phyloP scores from a whole-genome alignment of 2,797 vertebrate genomes.

The Thamnophis elegans region DNA sequence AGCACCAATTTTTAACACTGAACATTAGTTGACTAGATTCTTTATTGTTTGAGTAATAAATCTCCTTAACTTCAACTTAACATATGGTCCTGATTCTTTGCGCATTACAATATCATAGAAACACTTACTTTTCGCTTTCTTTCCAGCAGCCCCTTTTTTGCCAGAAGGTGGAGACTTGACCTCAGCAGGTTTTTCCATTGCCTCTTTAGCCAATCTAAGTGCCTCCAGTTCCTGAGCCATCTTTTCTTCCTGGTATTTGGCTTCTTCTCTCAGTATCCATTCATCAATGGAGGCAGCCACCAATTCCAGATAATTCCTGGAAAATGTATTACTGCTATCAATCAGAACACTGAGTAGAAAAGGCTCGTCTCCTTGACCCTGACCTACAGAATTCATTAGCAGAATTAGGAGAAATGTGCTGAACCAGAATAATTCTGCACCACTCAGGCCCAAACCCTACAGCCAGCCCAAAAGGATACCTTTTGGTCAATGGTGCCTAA shows the following conservation, averaged over 20 bases:
- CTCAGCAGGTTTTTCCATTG: conserved; percentile 33
- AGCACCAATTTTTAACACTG: neutral
- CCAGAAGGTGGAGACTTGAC: conserved; percentile 21
- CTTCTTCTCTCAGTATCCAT: conserved; percentile 83
- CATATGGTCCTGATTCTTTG: neutral
- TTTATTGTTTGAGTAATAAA: neutral
- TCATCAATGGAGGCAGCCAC: conserved; percentile 79
- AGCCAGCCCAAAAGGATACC: neutral
- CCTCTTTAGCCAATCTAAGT: conserved; percentile 17
- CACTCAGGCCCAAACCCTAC: neutral
- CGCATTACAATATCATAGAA: neutral
- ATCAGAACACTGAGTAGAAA: neutral
- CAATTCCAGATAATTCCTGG: conserved; percentile 86
- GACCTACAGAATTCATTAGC: neutral
- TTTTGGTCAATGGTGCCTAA: neutral
- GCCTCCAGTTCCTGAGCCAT: conserved; percentile 63
- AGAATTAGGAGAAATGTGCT: neutral
- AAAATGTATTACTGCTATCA: conserved; percentile 16
- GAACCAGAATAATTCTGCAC: neutral
- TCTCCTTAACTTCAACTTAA: neutral
- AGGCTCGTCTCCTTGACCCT: neutral
- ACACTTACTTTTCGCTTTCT: conserved; percentile 57
- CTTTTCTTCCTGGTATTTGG: conserved; percentile 70
- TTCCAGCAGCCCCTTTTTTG: conserved; percentile 37
- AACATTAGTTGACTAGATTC: neutral